Conservation (phyloP, 2,797 vertebrate genomes). For the Vireo griseus region DNA sequence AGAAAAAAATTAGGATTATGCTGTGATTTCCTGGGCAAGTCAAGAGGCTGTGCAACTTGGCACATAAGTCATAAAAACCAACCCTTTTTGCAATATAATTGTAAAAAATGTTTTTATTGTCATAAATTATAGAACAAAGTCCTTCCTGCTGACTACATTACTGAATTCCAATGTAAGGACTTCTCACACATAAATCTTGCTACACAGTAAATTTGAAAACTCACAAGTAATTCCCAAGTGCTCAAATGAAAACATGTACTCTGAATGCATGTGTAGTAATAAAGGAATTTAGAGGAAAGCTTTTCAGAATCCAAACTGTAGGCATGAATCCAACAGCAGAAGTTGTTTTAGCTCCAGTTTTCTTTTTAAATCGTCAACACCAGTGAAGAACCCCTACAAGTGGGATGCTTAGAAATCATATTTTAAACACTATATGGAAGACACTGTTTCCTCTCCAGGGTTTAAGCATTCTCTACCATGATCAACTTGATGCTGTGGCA, state of each 20-base stretch:
- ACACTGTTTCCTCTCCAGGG: not conserved
- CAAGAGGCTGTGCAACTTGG: not conserved
- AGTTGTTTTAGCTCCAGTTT: not conserved
- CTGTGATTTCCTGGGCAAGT: not conserved
- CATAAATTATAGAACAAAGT: not conserved
- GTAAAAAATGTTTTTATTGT: not conserved
- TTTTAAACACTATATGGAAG: not conserved
- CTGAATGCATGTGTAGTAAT: not conserved
- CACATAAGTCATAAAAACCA: not conserved
- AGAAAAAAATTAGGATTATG: not conserved
- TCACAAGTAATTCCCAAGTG: not conserved
- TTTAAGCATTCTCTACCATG: not conserved
- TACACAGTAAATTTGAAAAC: slow-evolving; percentile 11
- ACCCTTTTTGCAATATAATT: not conserved
- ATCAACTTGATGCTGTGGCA: not conserved
- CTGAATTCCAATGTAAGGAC: not conserved
- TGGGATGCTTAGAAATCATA: not conserved
- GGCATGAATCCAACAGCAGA: not conserved
- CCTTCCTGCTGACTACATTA: not conserved
- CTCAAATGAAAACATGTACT: not conserved
- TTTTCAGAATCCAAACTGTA: not conserved
- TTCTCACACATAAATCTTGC: not conserved
- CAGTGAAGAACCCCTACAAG: not conserved
- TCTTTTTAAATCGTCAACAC: not conserved
- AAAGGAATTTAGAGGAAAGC: not conserved